Conservation (phyloP, 2,113 vertebrate species). For the Strix aluco region DNA sequence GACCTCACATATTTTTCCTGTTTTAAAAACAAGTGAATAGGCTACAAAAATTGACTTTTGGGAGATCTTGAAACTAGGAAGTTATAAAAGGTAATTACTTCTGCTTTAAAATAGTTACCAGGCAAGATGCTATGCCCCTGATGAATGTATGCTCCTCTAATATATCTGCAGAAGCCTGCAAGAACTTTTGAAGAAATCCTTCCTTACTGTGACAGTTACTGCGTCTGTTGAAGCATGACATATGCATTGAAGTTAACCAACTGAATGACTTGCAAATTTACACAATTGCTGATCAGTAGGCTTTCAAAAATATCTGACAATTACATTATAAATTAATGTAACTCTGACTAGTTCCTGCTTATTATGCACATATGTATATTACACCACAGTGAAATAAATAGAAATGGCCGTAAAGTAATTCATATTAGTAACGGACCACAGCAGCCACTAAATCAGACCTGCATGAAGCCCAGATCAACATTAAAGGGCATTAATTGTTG, state of each 20-base stretch:
- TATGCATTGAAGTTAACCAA: background rate
- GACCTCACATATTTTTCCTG: background rate
- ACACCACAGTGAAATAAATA: constrained; percentile 21
- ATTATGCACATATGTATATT: background rate
- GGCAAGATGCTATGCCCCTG: background rate
- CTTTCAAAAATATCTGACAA: constrained; percentile 7
- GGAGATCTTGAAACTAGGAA: constrained; percentile 6
- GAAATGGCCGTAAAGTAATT: background rate
- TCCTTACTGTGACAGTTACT: constrained; percentile 19
- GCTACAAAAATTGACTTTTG: background rate
- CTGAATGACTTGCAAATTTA: constrained; percentile 4
- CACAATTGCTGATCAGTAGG: background rate
- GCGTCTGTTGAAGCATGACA: background rate
- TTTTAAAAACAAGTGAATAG: background rate
- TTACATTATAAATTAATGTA: background rate
- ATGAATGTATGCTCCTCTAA: background rate
- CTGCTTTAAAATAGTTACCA: background rate
- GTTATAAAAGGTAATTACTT: background rate
- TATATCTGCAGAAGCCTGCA: background rate
- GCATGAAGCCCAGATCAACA: background rate
- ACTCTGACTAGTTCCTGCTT: background rate
- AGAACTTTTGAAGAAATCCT: background rate
- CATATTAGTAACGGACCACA: background rate
- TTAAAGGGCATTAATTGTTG: background rate
- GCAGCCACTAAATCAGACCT: background rate